Base-by-base conservation (phyloP, 92 coral and sea anemone genomes). In the Parazoanthus swiftii region DNA sequence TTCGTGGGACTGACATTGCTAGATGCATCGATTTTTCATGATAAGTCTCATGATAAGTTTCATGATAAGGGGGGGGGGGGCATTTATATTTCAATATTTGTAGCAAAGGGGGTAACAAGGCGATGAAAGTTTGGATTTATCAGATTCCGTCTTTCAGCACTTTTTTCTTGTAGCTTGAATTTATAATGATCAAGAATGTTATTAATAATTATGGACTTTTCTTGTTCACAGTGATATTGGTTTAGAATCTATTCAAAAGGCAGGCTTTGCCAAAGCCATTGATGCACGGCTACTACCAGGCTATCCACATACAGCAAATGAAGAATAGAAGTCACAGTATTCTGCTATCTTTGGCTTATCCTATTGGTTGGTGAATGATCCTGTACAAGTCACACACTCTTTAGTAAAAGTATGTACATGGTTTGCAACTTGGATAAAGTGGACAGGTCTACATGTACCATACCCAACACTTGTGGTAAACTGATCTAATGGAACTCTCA, bases 201-300 rank as follows among this genome's bases (percentile, higher is more conserved):
- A 9, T 46, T 39, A 18, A 68, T 16, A 33, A 72, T 63, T 21
- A 6, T 36, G 74, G 59, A 54, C 33, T 46, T 79, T 71, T 50
- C 29, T 71, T 56, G 68, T 83, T 86, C 74, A 14, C 79, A 96
- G 98, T 48, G 96, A 96, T 77, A 96, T 96, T 89, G 98, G 98
- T 81, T 85, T 96, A 70, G 91, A 96, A 86, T 91, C 98, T 36
- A 94, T 96, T 81, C 83, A 90, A 26, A 92, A 92, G 35, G 98
- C 95, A 56, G 98, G 98, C 5, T 87, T 94, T 85, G 94, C 92
- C 43, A 94, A 91, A 76, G 92, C 94, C 42, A 90, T 96, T 73
- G 98, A 96, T 89, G 98, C 92, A 6, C 90, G 98, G 48, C 88
- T 77, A 44, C 77, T 96, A 43, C 90, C 89, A n/a, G 98, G 98